These are phyloP conservation scores for Lycia hirtaria DNA, from an alignment of 2,888 invertebrate species.

Conservation along the genomic window DNA sequence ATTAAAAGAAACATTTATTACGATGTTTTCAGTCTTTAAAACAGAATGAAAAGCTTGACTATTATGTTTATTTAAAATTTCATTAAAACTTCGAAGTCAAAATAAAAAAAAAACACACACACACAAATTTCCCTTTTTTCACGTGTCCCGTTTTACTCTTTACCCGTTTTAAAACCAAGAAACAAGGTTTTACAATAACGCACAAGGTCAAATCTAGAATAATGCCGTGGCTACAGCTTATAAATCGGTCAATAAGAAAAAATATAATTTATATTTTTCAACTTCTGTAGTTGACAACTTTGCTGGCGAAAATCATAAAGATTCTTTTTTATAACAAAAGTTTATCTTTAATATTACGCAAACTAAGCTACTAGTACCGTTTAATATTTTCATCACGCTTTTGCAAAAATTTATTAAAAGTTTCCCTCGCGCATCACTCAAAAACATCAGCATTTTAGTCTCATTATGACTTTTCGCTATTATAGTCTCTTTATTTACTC, in stretches of 20 bases:
- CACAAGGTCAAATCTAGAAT: constrained; percentile 2
- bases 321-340: constrained; percentile 5
- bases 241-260: neutral
- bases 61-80: no score
- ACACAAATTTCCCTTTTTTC: no score
- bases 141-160: no score
- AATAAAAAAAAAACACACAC: no score
- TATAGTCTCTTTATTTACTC: neutral
- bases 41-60: no score
- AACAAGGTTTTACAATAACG: no score
- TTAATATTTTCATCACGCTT: constrained; percentile 13
- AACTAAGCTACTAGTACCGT: constrained; percentile 4
- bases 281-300: constrained; percentile 5
- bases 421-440: constrained; percentile 10
- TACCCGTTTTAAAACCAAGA: no score
- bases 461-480: neutral
- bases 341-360: constrained; percentile 7
- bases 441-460: constrained; percentile 10
- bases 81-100: no score
- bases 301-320: constrained; percentile 5
- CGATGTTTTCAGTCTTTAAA: no score
- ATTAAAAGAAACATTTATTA: no score
- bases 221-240: neutral
- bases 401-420: constrained; percentile 13
- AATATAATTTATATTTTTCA: constrained; percentile 6